These are phyloP conservation scores for Stenodema calcarata DNA, from an alignment of 2,888 invertebrate species.

Conservation along the genomic window DNA sequence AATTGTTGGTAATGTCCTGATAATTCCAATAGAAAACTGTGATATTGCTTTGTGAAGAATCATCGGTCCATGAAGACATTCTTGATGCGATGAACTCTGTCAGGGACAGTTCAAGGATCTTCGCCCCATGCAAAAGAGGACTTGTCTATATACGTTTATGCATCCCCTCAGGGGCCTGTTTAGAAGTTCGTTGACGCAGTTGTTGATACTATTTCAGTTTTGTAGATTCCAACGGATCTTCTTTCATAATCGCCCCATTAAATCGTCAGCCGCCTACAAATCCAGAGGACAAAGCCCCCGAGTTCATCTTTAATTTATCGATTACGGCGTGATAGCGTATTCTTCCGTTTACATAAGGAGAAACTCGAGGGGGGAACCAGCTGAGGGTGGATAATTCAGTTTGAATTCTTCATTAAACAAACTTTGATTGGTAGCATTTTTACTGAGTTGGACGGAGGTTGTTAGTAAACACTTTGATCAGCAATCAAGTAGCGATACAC, in stretches of 20 bases:
- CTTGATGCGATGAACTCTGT: too few relatives aligned
- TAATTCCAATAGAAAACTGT: too few relatives aligned
- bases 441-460: too few relatives aligned
- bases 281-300: neutral
- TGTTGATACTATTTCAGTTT: conserved; percentile 4
- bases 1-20: too few relatives aligned
- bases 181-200: neutral
- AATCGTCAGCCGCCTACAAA: neutral
- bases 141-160: neutral
- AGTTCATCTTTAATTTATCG: conserved; percentile 6
- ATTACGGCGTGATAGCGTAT: neutral
- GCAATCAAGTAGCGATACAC: too few relatives aligned
- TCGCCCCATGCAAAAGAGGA: neutral
- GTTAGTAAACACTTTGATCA: too few relatives aligned
- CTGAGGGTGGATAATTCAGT: too few relatives aligned
- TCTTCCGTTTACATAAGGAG: neutral
- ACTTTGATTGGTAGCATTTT: too few relatives aligned
- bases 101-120: too few relatives aligned
- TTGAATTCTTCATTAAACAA: too few relatives aligned
- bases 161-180: neutral
- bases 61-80: too few relatives aligned
- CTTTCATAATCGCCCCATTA: neutral
- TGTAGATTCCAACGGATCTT: conserved; percentile 7
- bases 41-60: too few relatives aligned
- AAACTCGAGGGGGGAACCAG: neutral